Evolutionary conservation across 2,113 vertebrate species (phyloP).

Genomic region (Etheostoma spectabile): DNA sequence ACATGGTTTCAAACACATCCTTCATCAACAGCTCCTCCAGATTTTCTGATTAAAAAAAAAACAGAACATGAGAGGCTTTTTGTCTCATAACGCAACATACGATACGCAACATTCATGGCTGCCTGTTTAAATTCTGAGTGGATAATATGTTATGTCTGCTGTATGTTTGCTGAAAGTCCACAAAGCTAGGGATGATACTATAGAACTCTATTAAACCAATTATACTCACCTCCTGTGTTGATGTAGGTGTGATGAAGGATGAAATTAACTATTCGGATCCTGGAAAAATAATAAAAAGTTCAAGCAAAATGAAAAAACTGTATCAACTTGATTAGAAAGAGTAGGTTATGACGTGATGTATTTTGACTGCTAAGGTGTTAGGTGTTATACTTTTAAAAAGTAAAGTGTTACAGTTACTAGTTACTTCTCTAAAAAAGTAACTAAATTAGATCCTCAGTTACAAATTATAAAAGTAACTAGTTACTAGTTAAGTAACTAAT

Average conservation of each 20-base stretch:
- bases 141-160: background rate
- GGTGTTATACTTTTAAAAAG: too few relatives aligned
- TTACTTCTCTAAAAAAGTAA: too few relatives aligned
- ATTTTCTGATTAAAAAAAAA: conserved; percentile 78
- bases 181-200: background rate
- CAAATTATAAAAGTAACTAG: too few relatives aligned
- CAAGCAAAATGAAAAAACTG: background rate
- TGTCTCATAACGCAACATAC: background rate
- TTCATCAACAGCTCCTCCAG: conserved; percentile 80
- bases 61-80: conserved; percentile 9
- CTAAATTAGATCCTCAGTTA: too few relatives aligned
- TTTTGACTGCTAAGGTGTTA: too few relatives aligned
- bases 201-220: background rate
- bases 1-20: conserved; percentile 88
- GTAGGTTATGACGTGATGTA: background rate
- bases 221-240: conserved; percentile 81
- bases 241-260: conserved; percentile 80
- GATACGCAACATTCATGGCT: background rate
- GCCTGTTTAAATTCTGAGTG: background rate
- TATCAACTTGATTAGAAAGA: background rate
- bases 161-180: background rate
- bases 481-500: too few relatives aligned
- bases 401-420: too few relatives aligned
- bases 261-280: conserved; percentile 90
- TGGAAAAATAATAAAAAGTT: conserved; percentile 63